Base-by-base conservation (phyloP, 2,888 invertebrate genomes). In the Xestia rhomboidea region DNA sequence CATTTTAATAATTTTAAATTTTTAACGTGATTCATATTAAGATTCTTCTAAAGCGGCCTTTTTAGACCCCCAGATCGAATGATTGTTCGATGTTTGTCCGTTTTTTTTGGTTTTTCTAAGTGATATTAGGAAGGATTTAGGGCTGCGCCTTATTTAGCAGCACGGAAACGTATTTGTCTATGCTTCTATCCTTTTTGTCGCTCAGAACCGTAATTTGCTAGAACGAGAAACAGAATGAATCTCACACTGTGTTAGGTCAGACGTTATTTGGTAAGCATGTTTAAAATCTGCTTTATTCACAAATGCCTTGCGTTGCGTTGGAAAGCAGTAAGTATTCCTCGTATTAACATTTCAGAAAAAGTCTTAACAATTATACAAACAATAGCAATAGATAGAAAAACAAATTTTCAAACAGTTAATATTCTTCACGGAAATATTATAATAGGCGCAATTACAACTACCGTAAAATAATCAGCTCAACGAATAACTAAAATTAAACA, bases 391-490 rank as follows among this genome's bases (percentile, higher is more conserved):
- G 21, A 38, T 63, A 24, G 7, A n/a, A 41, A 57, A 57, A 46
- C 21, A 34, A 34, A 70, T 41, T 30, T 51, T 34, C 30, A 15
- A 75, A 71, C 71, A 24, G 7, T 54, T 27, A 49, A 62, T 62
- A 73, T 60, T 60, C 27, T 67, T 49, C 46, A 15, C 27, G 64
- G 62, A 74, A 83, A 72, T 38, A 54, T 70, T 54, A 62, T 74
- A 84, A 74, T 69, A 71, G 21, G 34, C 18, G 21, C 30, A 72
- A 70, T 83, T 85, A 72, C n/a, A 81, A 84, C 70, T 46, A 63
- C 49, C 44, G 44, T 57, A 60, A 73, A 77, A 67, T 67, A 71
- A 75, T 74, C 13, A 51, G 46, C 70, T 72, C 63, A 7, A 66
- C 54, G n/a, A 68, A 49, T 30, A 71, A 62, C 66, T 70, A 70